Evolutionary conservation across 2,888 invertebrate species (phyloP), one percentile per base, ranked within the genome.

Genomic region (Chrysolina americana): DNA sequence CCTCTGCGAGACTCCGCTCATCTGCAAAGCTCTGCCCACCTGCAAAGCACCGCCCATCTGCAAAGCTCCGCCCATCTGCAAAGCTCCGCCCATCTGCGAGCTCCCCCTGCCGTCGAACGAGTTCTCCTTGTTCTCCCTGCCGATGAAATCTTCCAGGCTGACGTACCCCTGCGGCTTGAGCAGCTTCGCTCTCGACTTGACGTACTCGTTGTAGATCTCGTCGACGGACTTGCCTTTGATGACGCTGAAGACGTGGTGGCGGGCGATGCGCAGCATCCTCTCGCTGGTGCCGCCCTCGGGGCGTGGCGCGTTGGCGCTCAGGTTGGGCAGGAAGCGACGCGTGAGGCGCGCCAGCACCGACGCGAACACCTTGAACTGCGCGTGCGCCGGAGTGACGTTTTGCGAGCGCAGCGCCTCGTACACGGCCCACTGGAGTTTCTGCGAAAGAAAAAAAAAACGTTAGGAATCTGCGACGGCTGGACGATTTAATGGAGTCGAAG

Each of bases 361-460:
- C 3, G 94, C 95, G 84, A 92, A 93, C 76, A 92, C 90, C 71
- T 94, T 92, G 88, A 95, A 95, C 56, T 92, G 90, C 0, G 92
- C 90, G 81, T 95, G 94, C 0, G 89, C 90, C 89, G 92, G 90
- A 0, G 91, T 91, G 83, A 95, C 92, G 53, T 94, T 94, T 85
- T 93, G 93, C 36, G 90, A 89, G 59, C 94, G 91, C 19, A 95
- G 88, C 0, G 95, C 94, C 83, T 94, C 93, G 2, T 94, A 93
- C 5, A 95, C 94, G 0, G 95, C 95, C 95, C 95, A 95, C 19
- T 95, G 88, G 36, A 95, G 89, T 90, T 95, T 95, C 94, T 94
- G 85, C 36, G 36, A 63, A 87, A 87, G 21, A 11, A 53, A 53
- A 0, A 50, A 65, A 2, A 41, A 41, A 47, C 3, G 13, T 19